phyloP scores from a whole-genome alignment of 1,140 invertebrate species.

The Wasmannia auropunctata region DNA sequence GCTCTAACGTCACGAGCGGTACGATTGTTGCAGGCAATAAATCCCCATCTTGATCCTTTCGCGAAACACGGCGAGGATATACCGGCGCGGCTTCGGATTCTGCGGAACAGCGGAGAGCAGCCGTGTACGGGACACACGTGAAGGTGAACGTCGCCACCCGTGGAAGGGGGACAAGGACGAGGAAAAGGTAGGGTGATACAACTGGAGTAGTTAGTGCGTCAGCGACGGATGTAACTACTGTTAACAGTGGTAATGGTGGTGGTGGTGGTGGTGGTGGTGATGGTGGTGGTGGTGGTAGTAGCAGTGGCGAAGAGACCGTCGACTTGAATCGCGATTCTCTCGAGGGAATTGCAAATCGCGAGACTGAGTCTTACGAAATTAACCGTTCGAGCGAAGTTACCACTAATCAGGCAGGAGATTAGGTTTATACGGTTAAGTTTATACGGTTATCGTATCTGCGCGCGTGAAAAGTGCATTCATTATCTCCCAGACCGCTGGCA shows the following conservation, averaged over 20 bases:
- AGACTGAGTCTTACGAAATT: constrained; percentile 6
- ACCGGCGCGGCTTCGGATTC: not conserved
- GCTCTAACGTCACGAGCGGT: constrained; percentile 33
- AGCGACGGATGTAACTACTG: not conserved
- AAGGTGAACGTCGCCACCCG: not conserved
- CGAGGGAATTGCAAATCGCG: constrained; percentile 6
- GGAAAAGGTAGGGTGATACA: not conserved
- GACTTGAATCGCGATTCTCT: not conserved
- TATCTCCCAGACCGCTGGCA: not conserved
- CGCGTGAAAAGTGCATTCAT: not conserved
- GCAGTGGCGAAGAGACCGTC: not conserved
- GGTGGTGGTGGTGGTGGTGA: not conserved
- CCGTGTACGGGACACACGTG: not conserved
- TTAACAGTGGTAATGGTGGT: not conserved
- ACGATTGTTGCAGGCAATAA: constrained; percentile 34
- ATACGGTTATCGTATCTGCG: not conserved
- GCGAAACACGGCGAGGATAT: not conserved
- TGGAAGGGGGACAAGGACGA: constrained; percentile 3
- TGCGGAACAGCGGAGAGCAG: constrained; percentile 9
- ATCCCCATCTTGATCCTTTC: constrained; percentile 13
- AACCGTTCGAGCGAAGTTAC: not conserved
- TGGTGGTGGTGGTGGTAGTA: not conserved
- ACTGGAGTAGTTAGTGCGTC: not conserved
- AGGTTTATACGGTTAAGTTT: not conserved
- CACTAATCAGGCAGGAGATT: not conserved